These are phyloP conservation scores for Yponomeuta evonymella DNA, from an alignment of 2,888 invertebrate genomes.

Conservation along the genomic window DNA sequence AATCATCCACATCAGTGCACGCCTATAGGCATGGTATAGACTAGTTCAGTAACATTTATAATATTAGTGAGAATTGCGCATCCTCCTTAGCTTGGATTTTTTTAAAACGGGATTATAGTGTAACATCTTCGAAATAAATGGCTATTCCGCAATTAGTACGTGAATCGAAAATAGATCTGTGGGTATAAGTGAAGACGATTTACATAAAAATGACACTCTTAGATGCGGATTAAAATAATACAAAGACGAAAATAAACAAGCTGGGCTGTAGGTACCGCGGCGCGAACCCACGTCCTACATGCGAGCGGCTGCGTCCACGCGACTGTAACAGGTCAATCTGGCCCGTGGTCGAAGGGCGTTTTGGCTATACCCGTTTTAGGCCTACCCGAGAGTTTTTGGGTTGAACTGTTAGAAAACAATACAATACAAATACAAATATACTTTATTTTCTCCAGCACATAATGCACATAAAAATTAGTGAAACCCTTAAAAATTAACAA, in stretches of 20 bases:
- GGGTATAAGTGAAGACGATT: constrained; percentile 33
- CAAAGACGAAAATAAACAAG: constrained; percentile 44
- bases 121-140: background rate
- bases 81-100: no score
- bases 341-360: background rate
- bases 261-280: constrained; percentile 23
- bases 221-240: constrained; percentile 59
- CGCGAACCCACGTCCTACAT: background rate
- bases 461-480: no score
- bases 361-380: no score
- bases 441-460: no score
- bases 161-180: constrained; percentile 34
- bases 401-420: no score
- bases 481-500: no score
- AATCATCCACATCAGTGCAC: no score
- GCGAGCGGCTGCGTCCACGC: background rate
- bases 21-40: no score
- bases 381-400: no score
- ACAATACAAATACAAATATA: no score
- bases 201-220: constrained; percentile 56
- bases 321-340: background rate
- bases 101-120: background rate
- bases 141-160: constrained; percentile 8
- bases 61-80: no score
- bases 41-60: no score